Evolutionary conservation across 2,888 invertebrate genomes (phyloP), one percentile per base, ranked within the genome.

Genomic region (Gisinianus flammeolus): DNA sequence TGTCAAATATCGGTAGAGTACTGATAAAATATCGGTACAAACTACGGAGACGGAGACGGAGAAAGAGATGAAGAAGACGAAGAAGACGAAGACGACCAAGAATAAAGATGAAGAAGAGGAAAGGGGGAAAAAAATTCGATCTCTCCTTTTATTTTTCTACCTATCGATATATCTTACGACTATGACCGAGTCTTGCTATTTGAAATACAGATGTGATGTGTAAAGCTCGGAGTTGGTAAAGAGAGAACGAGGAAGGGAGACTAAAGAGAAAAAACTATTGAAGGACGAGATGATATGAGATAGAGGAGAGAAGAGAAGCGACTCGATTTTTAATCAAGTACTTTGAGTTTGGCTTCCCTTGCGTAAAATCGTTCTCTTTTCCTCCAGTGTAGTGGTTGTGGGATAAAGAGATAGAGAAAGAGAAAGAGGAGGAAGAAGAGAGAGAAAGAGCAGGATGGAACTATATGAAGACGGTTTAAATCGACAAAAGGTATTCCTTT

Each of bases 1-100:
- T 73, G 73, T 73, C 73, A 73, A 73, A 73, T 73, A 73, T 73
- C 62, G 62, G 54, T 16, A 30, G 71, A 33, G 62, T 24, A 64
- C 62, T 73, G 73, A 73, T 73, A 73, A 64, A 73, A 62, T 73
- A 73, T 73, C 62, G 73, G 62, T 44, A 73, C 64, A 62, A 73
- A 71, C 19, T 26, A 44, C 62, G 62, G n/a, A 44, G 8, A 62
- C 24, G 24, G 62, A 62, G 19, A 56, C 19, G 56, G n/a, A n/a
- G 24, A 62, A 24, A 26, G 24, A 62, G 12, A 35, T 35, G 35
- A 35, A 35, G 12, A 35, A 35, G 35, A 35, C 5, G 12, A 35
- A 12, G 35, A 35, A 35, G 35, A 35, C 5, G 35, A 35, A 35
- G 12, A 35, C 5, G 5, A 35, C 35, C 35, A 35, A 35, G 35